Percentiles rank a stretch among this genome's conserved stretches.
Conservation (phyloP, 1,140 invertebrate genomes). For the Nylanderia fulva region DNA sequence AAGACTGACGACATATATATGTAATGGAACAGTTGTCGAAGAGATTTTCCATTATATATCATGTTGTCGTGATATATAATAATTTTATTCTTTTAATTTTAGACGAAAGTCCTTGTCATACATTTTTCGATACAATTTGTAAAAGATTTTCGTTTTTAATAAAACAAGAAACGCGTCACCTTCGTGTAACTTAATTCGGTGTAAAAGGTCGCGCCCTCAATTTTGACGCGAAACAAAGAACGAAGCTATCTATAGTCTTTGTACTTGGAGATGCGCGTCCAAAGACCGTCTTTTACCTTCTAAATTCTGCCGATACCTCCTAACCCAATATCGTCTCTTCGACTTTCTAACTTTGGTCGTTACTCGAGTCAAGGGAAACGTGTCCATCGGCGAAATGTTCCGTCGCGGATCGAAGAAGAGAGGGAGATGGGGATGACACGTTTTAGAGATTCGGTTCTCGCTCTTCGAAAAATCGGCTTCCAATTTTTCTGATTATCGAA, state of each 20-base stretch:
- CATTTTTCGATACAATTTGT: background rate
- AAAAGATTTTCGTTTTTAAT: background rate
- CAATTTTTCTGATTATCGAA: conserved; percentile 40
- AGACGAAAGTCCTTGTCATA: background rate
- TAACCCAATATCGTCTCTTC: conserved; percentile 2
- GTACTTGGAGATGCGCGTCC: background rate
- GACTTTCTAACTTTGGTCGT: conserved; percentile 33
- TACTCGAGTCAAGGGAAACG: background rate
- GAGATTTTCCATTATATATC: background rate
- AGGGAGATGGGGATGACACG: too few species aligned
- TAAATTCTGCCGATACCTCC: background rate
- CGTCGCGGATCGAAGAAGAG: background rate
- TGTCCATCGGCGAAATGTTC: conserved; percentile 19
- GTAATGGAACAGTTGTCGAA: background rate
- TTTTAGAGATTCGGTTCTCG: conserved; percentile 11
- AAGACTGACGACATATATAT: background rate
- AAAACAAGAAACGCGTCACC: background rate
- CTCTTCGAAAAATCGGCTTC: background rate
- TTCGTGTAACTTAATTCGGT: background rate
- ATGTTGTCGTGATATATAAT: background rate
- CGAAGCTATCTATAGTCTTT: background rate
- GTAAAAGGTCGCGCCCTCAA: background rate
- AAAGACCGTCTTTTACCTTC: background rate
- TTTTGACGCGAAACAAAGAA: background rate
- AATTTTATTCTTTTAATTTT: background rate